Evolutionary conservation across 2,113 vertebrate species (phyloP).

Genomic region (Aphyosemion australe): DNA sequence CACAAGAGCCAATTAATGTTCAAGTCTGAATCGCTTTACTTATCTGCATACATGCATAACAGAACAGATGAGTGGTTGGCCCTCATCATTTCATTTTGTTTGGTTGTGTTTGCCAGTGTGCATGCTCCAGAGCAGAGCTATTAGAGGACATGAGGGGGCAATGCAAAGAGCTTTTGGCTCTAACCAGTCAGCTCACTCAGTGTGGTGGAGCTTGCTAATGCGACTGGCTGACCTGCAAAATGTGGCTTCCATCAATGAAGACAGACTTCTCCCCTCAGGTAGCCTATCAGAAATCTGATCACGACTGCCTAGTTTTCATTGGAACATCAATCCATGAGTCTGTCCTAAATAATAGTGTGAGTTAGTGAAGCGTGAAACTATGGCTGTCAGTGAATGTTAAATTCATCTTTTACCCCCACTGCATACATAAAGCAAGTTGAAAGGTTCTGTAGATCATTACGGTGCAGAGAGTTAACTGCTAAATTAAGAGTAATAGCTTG

Average conservation of each 20-base stretch:
- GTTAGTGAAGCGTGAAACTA: slow-evolving; percentile 56
- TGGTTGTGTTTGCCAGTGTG: slow-evolving; percentile 1
- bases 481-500: not conserved
- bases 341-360: slow-evolving; percentile 52
- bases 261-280: slow-evolving; percentile 58
- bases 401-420: slow-evolving; percentile 37
- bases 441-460: slow-evolving; percentile 1
- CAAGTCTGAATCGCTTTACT: not conserved
- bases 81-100: slow-evolving; percentile 1
- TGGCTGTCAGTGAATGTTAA: slow-evolving; percentile 56
- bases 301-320: slow-evolving; percentile 45
- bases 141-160: slow-evolving; percentile 28
- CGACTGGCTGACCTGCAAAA: slow-evolving; percentile 39
- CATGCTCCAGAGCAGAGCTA: slow-evolving; percentile 30
- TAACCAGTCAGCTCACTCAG: slow-evolving; percentile 27
- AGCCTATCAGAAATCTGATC: slow-evolving; percentile 60
- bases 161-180: slow-evolving; percentile 29
- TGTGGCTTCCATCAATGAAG: slow-evolving; percentile 48
- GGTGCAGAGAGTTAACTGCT: not conserved
- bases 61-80: not conserved
- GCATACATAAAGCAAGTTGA: slow-evolving; percentile 1
- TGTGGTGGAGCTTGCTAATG: slow-evolving; percentile 52
- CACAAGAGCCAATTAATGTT: slow-evolving; percentile 33
- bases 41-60: not conserved
- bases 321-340: slow-evolving; percentile 56